A percentile compares a stretch with the other conserved stretches of the same genome.
Evolutionary conservation across 2,888 invertebrate species (phyloP).

Genomic region (Dolichopus griseipennis): DNA sequence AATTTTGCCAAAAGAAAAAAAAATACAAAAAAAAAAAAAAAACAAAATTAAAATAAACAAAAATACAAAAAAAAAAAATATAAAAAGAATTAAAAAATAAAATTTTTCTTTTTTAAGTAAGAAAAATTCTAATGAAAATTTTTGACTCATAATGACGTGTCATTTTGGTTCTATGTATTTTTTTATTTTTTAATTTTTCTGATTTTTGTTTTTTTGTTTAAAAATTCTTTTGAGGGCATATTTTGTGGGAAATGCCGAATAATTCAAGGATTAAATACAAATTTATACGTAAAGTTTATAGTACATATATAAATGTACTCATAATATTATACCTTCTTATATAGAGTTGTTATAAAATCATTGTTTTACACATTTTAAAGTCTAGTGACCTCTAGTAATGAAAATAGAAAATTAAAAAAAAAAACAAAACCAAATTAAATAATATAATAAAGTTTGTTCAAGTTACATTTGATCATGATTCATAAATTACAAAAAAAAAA

Average conservation of each 20-base stretch:
- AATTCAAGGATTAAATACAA: not conserved
- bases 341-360: too few species aligned
- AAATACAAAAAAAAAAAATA: too few species aligned
- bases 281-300: not conserved
- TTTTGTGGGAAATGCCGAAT: constrained; percentile 2
- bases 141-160: constrained; percentile 3
- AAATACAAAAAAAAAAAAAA: not conserved
- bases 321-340: too few species aligned
- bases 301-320: too few species aligned
- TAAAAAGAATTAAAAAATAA: too few species aligned
- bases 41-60: too few species aligned
- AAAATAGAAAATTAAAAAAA: not conserved
- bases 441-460: too few species aligned
- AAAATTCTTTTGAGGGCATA: constrained; percentile 1
- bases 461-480: too few species aligned
- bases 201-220: not conserved
- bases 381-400: not conserved
- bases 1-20: not conserved
- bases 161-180: not conserved
- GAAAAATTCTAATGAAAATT: not conserved
- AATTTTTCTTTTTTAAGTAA: not conserved
- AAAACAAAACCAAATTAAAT: not conserved
- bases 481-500: too few species aligned
- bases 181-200: not conserved
- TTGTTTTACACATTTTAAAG: not conserved